phyloP scores from a whole-genome alignment of 1,140 invertebrate species.

The Glossosoma conforme region DNA sequence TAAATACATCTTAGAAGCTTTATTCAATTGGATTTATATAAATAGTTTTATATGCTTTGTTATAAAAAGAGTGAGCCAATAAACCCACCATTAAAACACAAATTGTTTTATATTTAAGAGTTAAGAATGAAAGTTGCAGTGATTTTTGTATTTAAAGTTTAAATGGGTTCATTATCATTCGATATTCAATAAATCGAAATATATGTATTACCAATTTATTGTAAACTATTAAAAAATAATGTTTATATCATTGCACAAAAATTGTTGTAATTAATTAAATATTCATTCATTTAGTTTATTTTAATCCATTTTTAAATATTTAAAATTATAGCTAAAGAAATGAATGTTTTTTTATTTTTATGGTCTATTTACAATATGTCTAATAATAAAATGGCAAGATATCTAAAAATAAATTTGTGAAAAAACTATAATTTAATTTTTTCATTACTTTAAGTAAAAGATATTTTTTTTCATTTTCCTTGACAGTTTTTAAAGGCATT shows the following conservation, averaged over 20 bases:
- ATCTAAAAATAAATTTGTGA: background rate
- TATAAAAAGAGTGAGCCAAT: no score
- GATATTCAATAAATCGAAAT: no score
- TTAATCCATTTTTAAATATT: no score
- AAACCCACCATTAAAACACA: no score
- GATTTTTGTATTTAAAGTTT: no score
- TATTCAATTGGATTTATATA: background rate
- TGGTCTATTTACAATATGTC: background rate
- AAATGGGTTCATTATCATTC: no score
- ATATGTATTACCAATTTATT: no score
- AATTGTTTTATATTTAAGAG: no score
- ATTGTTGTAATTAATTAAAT: conserved; percentile 3
- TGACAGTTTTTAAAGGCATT: background rate
- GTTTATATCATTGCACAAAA: no score
- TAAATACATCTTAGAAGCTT: background rate
- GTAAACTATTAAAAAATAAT: no score
- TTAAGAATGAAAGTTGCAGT: no score
- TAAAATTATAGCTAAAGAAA: conserved; percentile 1
- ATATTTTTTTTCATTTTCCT: background rate
- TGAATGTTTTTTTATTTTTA: background rate
- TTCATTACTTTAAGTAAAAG: background rate
- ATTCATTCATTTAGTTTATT: background rate
- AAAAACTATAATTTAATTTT: conserved; percentile 1
- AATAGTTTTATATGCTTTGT: no score
- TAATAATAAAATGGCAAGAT: conserved; percentile 6